Conservation (phyloP, 2,888 invertebrate genomes). For the Digitonthophagus gazella region DNA sequence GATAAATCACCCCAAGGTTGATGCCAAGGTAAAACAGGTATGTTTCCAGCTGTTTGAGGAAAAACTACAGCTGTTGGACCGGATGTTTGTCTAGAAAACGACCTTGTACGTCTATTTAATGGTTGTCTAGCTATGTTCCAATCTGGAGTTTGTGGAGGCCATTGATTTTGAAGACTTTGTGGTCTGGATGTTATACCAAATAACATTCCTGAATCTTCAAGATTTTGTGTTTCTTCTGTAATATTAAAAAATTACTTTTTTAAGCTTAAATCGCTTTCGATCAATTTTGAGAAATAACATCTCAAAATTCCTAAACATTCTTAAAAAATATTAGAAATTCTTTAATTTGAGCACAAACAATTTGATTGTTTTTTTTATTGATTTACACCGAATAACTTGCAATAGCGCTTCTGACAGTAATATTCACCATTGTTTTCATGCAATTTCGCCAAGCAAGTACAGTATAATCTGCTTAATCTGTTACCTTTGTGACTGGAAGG, state of each 20-base stretch:
- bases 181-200: slow-evolving; percentile 38
- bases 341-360: too few relatives aligned
- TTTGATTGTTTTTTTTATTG: too few relatives aligned
- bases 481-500: too few relatives aligned
- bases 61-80: slow-evolving; percentile 31
- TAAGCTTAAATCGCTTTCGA: too few relatives aligned
- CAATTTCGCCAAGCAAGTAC: too few relatives aligned
- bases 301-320: too few relatives aligned
- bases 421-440: too few relatives aligned
- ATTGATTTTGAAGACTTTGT: slow-evolving; percentile 23
- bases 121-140: slow-evolving; percentile 38
- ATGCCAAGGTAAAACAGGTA: slow-evolving; percentile 45
- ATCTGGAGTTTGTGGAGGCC: slow-evolving; percentile 35
- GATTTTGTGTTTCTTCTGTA: slow-evolving; percentile 68
- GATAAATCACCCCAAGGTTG: slow-evolving; percentile 46
- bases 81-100: slow-evolving; percentile 33
- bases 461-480: too few relatives aligned
- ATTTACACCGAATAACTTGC: too few relatives aligned
- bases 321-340: neutral
- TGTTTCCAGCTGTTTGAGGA: slow-evolving; percentile 33
- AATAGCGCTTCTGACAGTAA: too few relatives aligned
- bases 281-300: too few relatives aligned
- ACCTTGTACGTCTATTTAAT: slow-evolving; percentile 35
- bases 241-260: neutral
- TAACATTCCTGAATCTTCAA: slow-evolving; percentile 58